A percentile compares a stretch with the other conserved stretches of the same genome.
These are phyloP conservation scores for Scaptomyza parva DNA, from an alignment of 2,888 invertebrate genomes.

Conservation along the genomic window DNA sequence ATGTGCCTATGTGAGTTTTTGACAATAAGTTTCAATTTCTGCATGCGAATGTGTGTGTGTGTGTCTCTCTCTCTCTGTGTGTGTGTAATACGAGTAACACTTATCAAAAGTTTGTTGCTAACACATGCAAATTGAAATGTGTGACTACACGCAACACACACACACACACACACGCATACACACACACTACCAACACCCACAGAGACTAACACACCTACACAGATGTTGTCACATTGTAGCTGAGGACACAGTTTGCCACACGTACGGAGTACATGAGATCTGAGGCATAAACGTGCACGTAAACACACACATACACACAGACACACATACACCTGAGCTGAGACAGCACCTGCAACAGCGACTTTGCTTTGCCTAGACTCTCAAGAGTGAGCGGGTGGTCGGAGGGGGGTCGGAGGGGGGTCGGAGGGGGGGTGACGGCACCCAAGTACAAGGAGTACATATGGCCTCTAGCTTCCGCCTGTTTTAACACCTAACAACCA, in stretches of 20 bases:
- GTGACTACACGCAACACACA: slow-evolving; percentile 50
- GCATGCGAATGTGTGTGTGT: slow-evolving; percentile 22
- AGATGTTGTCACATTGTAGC: slow-evolving; percentile 49
- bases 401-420: neutral
- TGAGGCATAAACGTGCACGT: slow-evolving; percentile 45
- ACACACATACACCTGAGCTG: slow-evolving; percentile 18
- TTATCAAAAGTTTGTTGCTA: slow-evolving; percentile 79
- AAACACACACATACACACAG: slow-evolving; percentile 26
- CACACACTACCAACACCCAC: slow-evolving; percentile 11
- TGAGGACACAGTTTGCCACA: slow-evolving; percentile 61
- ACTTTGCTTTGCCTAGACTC: too few species aligned
- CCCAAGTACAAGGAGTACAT: too few species aligned
- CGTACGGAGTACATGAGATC: slow-evolving; percentile 55
- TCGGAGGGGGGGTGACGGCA: too few species aligned
- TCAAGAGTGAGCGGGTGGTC: neutral
- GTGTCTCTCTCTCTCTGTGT: slow-evolving; percentile 23
- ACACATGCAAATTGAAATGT: slow-evolving; percentile 82
- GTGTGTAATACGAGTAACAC: slow-evolving; percentile 75
- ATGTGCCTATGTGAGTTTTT: slow-evolving; percentile 47
- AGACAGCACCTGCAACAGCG: slow-evolving; percentile 19
- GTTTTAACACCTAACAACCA: slow-evolving; percentile 77
- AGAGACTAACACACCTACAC: slow-evolving; percentile 8
- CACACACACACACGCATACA: slow-evolving; percentile 12
- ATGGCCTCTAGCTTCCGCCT: slow-evolving; percentile 76
- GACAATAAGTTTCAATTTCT: slow-evolving; percentile 77